Conservation (phyloP, 2,888 invertebrate genomes). For the Trachelus stipa region DNA sequence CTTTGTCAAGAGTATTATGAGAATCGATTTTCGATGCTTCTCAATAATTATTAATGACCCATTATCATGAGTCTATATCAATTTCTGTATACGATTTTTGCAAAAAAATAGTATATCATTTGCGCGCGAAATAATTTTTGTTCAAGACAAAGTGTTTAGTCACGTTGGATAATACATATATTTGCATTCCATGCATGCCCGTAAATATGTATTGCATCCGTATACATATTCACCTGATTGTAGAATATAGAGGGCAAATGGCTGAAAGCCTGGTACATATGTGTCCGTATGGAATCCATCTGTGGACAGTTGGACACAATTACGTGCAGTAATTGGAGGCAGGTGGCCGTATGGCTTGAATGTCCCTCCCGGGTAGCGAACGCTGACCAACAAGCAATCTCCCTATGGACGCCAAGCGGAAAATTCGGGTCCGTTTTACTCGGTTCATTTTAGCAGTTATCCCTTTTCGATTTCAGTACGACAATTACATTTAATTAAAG, state of each 20-base stretch:
- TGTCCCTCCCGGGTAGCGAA: constrained; percentile 17
- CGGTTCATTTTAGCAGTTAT: neutral
- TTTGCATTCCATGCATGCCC: neutral
- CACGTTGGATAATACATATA: neutral
- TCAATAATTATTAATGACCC: neutral
- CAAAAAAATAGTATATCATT: neutral
- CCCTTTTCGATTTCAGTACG: neutral
- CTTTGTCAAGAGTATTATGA: neutral
- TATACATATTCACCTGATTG: neutral
- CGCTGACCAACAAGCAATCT: constrained; percentile 17
- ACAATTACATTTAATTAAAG: neutral
- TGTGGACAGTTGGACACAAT: constrained; percentile 24
- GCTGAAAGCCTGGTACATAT: neutral
- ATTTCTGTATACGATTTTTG: neutral
- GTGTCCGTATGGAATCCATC: constrained; percentile 20
- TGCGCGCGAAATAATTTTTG: neutral
- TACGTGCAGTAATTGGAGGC: constrained; percentile 23
- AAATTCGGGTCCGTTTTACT: constrained; percentile 3
- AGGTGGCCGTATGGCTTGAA: constrained; percentile 15
- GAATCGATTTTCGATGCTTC: neutral
- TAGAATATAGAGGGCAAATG: neutral
- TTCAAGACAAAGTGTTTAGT: neutral
- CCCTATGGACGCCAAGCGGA: constrained; percentile 1
- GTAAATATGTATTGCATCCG: neutral
- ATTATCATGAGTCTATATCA: neutral